These are phyloP conservation scores for Caenorhabditis sp. DNA, from an alignment of 2,888 invertebrate species.

Conservation along the genomic window DNA sequence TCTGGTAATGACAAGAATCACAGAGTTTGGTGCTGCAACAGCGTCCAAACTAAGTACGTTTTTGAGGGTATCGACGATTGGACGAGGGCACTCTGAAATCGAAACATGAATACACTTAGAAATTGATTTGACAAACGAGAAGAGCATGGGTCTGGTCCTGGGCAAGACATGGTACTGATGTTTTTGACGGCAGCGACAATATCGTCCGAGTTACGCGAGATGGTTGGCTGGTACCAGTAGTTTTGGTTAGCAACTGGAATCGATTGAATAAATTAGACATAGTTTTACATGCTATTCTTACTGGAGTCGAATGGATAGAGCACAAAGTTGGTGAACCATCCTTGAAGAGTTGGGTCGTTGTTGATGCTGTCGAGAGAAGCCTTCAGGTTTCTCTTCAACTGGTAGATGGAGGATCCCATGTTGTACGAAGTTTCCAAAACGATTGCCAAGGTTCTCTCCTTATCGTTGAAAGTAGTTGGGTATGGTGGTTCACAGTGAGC, in stretches of 20 bases:
- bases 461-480: slow-evolving; percentile 66
- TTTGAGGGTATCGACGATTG: slow-evolving; percentile 62
- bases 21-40: slow-evolving; percentile 66
- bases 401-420: slow-evolving; percentile 65
- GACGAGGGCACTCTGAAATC: slow-evolving; percentile 68
- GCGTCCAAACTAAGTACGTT: slow-evolving; percentile 51
- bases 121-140: no score
- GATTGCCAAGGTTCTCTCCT: slow-evolving; percentile 68
- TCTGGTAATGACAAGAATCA: slow-evolving; percentile 68
- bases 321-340: slow-evolving; percentile 71
- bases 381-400: slow-evolving; percentile 62
- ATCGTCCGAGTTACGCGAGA: slow-evolving; percentile 59
- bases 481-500: slow-evolving; percentile 69
- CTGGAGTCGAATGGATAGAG: slow-evolving; percentile 73
- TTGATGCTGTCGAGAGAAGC: slow-evolving; percentile 58
- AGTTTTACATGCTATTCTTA: slow-evolving; percentile 24
- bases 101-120: no score
- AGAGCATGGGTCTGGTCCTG: slow-evolving; percentile 58
- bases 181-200: slow-evolving; percentile 65
- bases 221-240: slow-evolving; percentile 59
- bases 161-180: slow-evolving; percentile 58
- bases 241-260: slow-evolving; percentile 65
- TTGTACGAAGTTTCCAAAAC: slow-evolving; percentile 69
- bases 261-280: neutral
- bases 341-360: slow-evolving; percentile 59